Conservation (phyloP, 2,113 vertebrate species). For the Amia ocellicauda region DNA sequence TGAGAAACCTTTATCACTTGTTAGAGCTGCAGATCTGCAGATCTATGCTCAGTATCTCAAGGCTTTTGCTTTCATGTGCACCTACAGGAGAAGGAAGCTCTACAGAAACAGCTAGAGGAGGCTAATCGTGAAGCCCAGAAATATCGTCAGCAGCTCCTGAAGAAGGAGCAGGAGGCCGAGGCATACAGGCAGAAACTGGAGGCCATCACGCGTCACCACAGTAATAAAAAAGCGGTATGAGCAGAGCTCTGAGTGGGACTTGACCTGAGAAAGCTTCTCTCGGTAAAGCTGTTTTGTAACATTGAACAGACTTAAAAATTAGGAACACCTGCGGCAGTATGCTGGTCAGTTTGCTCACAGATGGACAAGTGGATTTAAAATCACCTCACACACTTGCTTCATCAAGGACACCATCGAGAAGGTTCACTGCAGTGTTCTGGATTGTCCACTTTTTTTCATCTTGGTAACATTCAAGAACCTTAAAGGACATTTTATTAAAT, state of each 20-base stretch:
- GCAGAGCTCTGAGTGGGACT: neutral
- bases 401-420: neutral
- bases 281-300: neutral
- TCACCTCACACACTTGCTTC: neutral
- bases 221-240: slow-evolving; percentile 76
- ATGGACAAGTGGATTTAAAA: neutral
- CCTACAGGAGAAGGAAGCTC: slow-evolving; percentile 77
- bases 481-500: neutral
- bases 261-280: neutral
- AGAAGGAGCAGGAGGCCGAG: slow-evolving; percentile 84
- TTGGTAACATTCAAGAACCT: neutral
- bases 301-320: neutral
- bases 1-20: no score
- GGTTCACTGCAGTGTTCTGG: neutral
- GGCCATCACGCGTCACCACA: slow-evolving; percentile 79
- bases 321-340: no score
- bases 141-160: slow-evolving; percentile 80
- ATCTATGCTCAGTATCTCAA: no score
- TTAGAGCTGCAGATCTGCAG: no score
- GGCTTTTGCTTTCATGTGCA: neutral
- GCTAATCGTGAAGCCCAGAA: slow-evolving; percentile 84
- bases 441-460: neutral
- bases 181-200: slow-evolving; percentile 82
- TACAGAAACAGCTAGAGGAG: slow-evolving; percentile 86
- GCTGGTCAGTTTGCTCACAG: neutral